Evolutionary conservation across 2,113 vertebrate species (phyloP), one percentile per base, ranked within the genome.

Genomic region (Mixornis gularis): DNA sequence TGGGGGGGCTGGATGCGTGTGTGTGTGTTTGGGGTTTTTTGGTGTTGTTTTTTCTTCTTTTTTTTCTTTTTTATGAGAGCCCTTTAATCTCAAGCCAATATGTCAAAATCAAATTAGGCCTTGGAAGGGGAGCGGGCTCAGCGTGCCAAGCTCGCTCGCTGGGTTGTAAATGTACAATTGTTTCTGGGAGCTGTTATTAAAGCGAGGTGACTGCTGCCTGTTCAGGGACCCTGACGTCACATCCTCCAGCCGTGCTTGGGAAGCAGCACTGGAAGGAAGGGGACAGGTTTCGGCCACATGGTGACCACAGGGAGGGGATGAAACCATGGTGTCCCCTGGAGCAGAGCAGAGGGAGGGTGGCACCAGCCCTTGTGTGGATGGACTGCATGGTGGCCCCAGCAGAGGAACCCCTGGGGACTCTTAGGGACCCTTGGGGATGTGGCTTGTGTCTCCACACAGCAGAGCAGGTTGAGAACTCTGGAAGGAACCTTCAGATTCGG

Each of bases 51-150:
- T 85, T 52, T 52, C 6, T 41, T n/a, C 17, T 71, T 79, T 46
- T 46, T 68, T 34, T 48, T 13, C 3, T 79, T 82, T 92, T 97
- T 97, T 94, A 95, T 53, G 83, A 93, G 95, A 90, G 89, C 93
- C 90, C 94, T 97, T 97, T 97, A 97, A 97, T 97, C 97, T 97
- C 26, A 18, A 97, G 96, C 97, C 96, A 97, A 96, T 97, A 97
- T 96, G 96, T 97, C 97, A 96, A 96, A 96, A 95, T 97, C 94
- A 97, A 97, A 96, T 97, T 97, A 97, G 95, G 94, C 63, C 95
- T 95, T 97, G 96, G 96, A 97, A 96, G 53, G 92, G 95, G 95
- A 95, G 85, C n/a, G 7, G 86, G 80, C 89, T 94, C 86, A 82
- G 92, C 60, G 84, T 97, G 96, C 96, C 96, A 96, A 95, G 95